Base-by-base conservation (phyloP, 2,113 vertebrate species). In the Oryzias celebensis region DNA sequence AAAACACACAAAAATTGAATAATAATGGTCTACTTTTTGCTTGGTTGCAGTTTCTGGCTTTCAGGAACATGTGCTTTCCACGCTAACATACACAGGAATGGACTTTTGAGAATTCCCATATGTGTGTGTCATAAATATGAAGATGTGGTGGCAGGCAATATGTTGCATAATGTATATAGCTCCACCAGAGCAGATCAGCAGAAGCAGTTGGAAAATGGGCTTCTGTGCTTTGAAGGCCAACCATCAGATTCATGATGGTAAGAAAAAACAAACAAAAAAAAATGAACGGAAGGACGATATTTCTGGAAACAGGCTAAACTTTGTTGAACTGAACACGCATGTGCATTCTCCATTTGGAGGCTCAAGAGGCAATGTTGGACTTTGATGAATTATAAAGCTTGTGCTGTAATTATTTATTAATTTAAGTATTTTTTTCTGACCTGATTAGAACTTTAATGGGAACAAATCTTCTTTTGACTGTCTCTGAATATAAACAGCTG, bases 341-440 rank as follows among this genome's bases (percentile, higher is more conserved):
- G 68, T 53, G 45, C 46, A 43, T 53, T 8, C 52, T 62, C 36
- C 54, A n/a, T 61, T 22, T 17, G 31, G 45, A 71, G 52, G n/a
- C 56, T 60, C 61, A 6, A 24, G 63, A 71, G 81, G 69, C 75
- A 12, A 53, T 0, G 17, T 57, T 72, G 58, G 62, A 73, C 75
- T 81, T 76, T 73, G 84, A 83, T 80, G 68, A 88, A 84, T 84
- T 71, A 75, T 73, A 77, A 77, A 81, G 31, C 70, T 62, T 71
- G 8, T 49, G 20, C 18, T 36, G 47, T 66, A 83, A 70, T 81
- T 54, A 81, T 85, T 73, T 85, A 69, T 85, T 83, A 80, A 84
- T 82, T 68, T 52, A 54, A 75, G 43, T 78, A 52, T 65, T 81
- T 81, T 60, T 79, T 73, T 64, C 55, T 71, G 77, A 17, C 82